Evolutionary conservation across 2,113 vertebrate species (phyloP), one percentile per base, ranked within the genome.

Genomic region (Sinosuthora webbiana): DNA sequence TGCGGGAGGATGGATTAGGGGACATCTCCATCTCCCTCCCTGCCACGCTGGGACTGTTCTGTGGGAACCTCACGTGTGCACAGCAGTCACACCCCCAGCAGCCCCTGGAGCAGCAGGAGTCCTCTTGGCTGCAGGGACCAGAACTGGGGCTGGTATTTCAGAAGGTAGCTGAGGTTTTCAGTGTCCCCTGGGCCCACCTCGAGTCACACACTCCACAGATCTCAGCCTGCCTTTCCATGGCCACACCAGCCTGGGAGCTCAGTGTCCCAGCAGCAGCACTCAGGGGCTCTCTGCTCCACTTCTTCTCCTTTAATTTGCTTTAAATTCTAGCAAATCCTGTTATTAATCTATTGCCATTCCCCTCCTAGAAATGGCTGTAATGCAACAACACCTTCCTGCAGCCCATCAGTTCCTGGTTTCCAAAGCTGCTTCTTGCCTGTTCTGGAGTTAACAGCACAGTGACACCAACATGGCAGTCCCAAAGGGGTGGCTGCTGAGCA

Each of bases 91-190:
- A 76, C 15, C 1, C 52, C 30, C 78, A 47, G 85, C 27, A 65
- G 45, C 30, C 31, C 10, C 30, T 50, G n/a, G 27, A 44, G 74
- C 87, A 65, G 10, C 1, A 14, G 24, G 33, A 44, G 9, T 7
- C 21, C 6, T 30, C 77, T 7, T 11, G 21, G 10, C 0, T 55
- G 65, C 11, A 0, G 37, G n/a, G 53, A 42, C 31, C 11, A 2
- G 25, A 15, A 18, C 31, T 1, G 11, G 41, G 31, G 44, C 70
- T 78, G 65, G 11, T 27, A 5, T 33, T 71, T 71, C 62, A 68
- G 78, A 55, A 44, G n/a, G 15, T 23, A 10, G 31, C 17, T 18
- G 1, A 67, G 33, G 60, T 35, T 41, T n/a, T 49, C 63, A 37
- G n/a, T 15, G 63, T 73, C 63, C 56, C 70, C 85, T 59, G 75